phyloP scores from a whole-genome alignment of 2,888 invertebrate species.

The Drosophila anomelani region DNA sequence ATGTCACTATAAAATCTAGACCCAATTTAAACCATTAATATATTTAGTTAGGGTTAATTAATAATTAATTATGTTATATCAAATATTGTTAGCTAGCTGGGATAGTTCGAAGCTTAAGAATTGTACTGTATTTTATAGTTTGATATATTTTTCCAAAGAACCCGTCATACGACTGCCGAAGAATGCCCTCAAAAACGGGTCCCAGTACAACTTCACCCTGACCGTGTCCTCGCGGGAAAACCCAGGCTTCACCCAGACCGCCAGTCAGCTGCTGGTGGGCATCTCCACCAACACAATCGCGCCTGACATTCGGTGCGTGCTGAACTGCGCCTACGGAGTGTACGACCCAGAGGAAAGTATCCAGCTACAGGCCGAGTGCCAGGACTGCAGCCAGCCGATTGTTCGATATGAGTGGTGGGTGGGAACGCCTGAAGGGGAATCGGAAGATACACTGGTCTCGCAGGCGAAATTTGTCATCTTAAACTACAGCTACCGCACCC shows the following conservation, averaged over 20 bases:
- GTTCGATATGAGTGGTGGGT: slow-evolving; percentile 25
- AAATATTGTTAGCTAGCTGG: too few species aligned
- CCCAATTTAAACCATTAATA: too few species aligned
- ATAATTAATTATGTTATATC: too few species aligned
- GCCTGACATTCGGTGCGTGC: slow-evolving; percentile 24
- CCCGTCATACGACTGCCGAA: slow-evolving; percentile 8
- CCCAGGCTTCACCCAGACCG: not conserved
- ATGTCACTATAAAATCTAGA: too few species aligned
- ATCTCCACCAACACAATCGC: not conserved
- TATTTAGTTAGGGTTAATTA: too few species aligned
- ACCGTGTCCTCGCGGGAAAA: slow-evolving; percentile 1
- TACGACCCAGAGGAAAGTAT: slow-evolving; percentile 18
- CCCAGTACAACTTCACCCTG: slow-evolving; percentile 14
- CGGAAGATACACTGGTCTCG: not conserved
- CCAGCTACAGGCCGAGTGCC: slow-evolving; percentile 16
- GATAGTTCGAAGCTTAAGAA: not conserved
- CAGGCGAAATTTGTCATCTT: not conserved
- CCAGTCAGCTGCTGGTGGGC: slow-evolving; percentile 9
- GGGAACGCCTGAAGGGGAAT: fast-evolving
- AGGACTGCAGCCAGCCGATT: slow-evolving; percentile 15
- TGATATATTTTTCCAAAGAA: not conserved
- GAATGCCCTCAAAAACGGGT: not conserved
- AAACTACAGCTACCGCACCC: fast-evolving
- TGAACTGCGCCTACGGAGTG: slow-evolving; percentile 18
- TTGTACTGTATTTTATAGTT: too few species aligned